Evolutionary conservation across 2,888 invertebrate genomes (phyloP), one percentile per base, ranked within the genome.

Genomic region (Coenonympha glycerion): DNA sequence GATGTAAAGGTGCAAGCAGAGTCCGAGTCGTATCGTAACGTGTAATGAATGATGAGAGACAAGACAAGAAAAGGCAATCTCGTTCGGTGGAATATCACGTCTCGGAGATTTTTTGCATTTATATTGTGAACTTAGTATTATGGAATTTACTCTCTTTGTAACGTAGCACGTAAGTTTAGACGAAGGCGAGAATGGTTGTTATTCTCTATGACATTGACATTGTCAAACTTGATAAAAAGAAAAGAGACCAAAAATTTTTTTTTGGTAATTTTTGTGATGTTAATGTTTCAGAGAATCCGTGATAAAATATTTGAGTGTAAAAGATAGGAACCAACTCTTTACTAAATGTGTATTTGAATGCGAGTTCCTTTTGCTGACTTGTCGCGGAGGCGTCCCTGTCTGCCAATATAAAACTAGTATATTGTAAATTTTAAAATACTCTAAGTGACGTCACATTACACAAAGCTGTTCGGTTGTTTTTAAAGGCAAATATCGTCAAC

Each of bases 31-130:
- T 16, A 33, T 9, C 8, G 31, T 3, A 16, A 13, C 22, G 21
- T 15, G 22, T 19, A 16, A n/a, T 3, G n/a, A 16, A n/a, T 3
- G n/a, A 16, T 15, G 47, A n/a, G 30, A n/a, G 40, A 33, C n/a
- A n/a, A 40, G 31, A 19, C 40, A 30, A 33, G 39, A 15, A 24
- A 22, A 49, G 52, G 30, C 19, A 37, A 13, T 41, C 47, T 47
- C 47, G 47, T 21, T 33, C 40, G 21, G 15, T 34, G 6, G 21
- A 59, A 67, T 71, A 66, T 69, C 71, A 68, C 73, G 66, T 55
- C 58, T 52, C 59, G 67, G 77, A 75, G 75, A 73, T 76, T 71
- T 62, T 71, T 68, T 78, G 82, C 82, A 82, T 82, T 82, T 82
- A 82, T 78, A 69, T 69, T 65, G 34, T 63, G 62, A 63, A 50